A percentile compares a stretch with the other conserved stretches of the same genome.
Evolutionary conservation across 2,113 vertebrate genomes (phyloP).

Genomic region (Galemys pyrenaicus): DNA sequence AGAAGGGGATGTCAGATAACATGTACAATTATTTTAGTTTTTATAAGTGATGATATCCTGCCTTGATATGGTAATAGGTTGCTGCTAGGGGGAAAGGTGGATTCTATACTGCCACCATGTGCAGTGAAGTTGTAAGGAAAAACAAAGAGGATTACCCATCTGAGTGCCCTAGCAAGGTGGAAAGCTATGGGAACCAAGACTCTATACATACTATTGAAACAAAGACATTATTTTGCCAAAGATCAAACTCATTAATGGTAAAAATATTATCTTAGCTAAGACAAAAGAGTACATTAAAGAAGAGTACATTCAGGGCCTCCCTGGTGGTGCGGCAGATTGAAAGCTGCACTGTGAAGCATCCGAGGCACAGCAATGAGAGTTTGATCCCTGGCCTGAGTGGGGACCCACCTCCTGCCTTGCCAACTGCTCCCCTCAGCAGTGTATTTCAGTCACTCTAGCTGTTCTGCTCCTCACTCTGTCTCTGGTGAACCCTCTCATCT

Average conservation of each 20-base stretch:
- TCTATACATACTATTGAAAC: neutral
- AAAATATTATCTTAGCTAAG: neutral
- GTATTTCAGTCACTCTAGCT: no score
- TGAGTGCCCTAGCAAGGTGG: neutral
- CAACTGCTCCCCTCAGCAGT: no score
- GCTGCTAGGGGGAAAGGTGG: neutral
- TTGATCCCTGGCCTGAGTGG: no score
- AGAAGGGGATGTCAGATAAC: neutral
- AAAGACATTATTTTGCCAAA: neutral
- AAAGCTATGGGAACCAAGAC: neutral
- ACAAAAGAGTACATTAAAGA: neutral
- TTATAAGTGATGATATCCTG: neutral
- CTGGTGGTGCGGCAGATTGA: no score
- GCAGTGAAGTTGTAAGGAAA: neutral
- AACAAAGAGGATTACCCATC: neutral
- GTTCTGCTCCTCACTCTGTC: no score
- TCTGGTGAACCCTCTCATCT: no score
- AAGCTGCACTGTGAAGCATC: no score
- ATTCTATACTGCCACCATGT: neutral
- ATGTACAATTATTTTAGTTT: neutral
- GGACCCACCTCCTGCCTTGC: no score
- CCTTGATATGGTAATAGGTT: neutral
- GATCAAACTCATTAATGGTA: neutral
- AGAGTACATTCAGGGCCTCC: no score
- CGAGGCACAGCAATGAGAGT: no score